phyloP scores from a whole-genome alignment of 2,888 invertebrate species.

The Peribatodes rhomboidaria region DNA sequence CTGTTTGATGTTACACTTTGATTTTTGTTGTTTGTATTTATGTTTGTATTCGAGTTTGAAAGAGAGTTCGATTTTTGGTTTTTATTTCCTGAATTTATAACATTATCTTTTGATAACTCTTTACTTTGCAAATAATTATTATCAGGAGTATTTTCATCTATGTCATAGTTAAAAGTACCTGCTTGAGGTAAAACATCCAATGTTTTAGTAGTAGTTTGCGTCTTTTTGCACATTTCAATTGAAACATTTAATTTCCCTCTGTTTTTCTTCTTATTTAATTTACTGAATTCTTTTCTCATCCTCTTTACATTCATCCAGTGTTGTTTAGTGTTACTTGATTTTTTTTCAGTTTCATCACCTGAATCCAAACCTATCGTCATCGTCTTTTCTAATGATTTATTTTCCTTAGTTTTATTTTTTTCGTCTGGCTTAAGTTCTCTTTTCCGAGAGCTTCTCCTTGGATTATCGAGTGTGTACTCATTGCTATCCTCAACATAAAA shows the following conservation, averaged over 20 bases:
- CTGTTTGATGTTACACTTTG: not conserved
- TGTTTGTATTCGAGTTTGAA: not conserved
- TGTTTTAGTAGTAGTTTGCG: slow-evolving; percentile 54
- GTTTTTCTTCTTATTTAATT: slow-evolving; percentile 72
- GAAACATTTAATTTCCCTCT: slow-evolving; percentile 80
- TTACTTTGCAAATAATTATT: slow-evolving; percentile 30
- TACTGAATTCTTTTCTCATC: slow-evolving; percentile 81
- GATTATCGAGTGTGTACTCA: slow-evolving; percentile 66
- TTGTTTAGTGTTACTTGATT: slow-evolving; percentile 63
- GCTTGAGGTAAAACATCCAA: slow-evolving; percentile 36
- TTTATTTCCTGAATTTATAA: slow-evolving; percentile 15
- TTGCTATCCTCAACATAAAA: slow-evolving; percentile 64
- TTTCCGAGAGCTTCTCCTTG: slow-evolving; percentile 74
- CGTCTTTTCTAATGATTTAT: slow-evolving; percentile 54
- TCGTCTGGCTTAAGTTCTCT: slow-evolving; percentile 57
- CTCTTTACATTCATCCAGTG: slow-evolving; percentile 79
- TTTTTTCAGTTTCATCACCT: slow-evolving; percentile 60
- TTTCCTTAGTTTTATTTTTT: slow-evolving; percentile 45
- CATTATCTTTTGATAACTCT: slow-evolving; percentile 31
- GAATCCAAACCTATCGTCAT: slow-evolving; percentile 60
- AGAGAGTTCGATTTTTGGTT: not conserved
- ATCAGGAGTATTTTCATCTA: slow-evolving; percentile 69
- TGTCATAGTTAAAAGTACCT: slow-evolving; percentile 51
- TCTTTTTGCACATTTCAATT: slow-evolving; percentile 77
- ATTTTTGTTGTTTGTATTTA: slow-evolving; percentile 14